These are phyloP conservation scores for Acanthoscelides obtectus DNA, from an alignment of 2,888 invertebrate species.

Conservation along the genomic window DNA sequence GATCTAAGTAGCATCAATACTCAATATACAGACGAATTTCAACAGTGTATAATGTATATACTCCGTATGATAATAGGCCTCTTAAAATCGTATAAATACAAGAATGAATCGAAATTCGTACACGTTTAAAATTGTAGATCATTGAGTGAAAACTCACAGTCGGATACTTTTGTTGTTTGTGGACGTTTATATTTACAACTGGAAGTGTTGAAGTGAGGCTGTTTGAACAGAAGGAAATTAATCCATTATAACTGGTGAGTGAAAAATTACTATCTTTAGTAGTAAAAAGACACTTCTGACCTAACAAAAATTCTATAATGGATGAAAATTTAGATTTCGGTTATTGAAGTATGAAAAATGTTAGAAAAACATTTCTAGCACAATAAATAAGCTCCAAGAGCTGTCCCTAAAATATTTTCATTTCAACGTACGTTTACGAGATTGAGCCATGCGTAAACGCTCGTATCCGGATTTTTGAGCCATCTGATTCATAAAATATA, in stretches of 20 bases:
- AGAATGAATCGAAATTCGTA: not conserved
- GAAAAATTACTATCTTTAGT: not conserved
- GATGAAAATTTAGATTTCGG: no score
- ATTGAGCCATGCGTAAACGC: no score
- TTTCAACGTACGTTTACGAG: no score
- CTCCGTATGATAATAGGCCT: not conserved
- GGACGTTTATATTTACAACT: not conserved
- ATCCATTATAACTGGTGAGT: not conserved
- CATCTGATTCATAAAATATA: no score
- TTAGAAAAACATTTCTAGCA: no score
- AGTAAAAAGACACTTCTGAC: no score
- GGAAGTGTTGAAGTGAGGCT: not conserved
- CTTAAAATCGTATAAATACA: not conserved
- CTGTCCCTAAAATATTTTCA: no score
- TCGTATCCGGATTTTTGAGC: no score
- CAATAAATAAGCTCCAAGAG: no score
- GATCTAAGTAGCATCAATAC: not conserved
- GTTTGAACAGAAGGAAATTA: not conserved
- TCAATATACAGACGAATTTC: not conserved
- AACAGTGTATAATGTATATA: not conserved
- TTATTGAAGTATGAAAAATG: no score
- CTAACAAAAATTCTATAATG: no score
- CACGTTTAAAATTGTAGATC: not conserved
- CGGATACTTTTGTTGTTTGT: slow-evolving; percentile 4
- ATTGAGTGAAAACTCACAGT: slow-evolving; percentile 5